Percentiles rank a stretch among this genome's conserved stretches.
Evolutionary conservation across 2,797 vertebrate genomes (phyloP).

Genomic region (Tokudaia tokunoshimensis): DNA sequence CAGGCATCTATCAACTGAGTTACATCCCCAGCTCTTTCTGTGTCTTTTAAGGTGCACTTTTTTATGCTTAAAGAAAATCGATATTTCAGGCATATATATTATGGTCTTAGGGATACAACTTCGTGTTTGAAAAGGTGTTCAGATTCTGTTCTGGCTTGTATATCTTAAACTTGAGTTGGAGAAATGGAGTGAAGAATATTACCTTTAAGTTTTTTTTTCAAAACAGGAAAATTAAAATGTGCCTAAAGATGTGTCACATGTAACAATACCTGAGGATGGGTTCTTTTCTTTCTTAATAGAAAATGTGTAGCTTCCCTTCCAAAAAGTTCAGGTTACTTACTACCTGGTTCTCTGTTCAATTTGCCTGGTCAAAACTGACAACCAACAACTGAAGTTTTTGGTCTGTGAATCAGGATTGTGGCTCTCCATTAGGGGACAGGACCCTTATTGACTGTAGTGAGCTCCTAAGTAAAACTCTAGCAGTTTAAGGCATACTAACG

Average conservation of each 20-base stretch:
- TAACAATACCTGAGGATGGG: not conserved
- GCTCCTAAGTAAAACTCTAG: slow-evolving; percentile 7
- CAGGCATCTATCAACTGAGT: not conserved
- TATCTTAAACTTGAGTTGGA: slow-evolving; percentile 40
- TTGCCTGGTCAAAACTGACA: not conserved
- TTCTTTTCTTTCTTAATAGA: slow-evolving; percentile 4
- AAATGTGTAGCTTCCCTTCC: slow-evolving; percentile 17
- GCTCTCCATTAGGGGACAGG: not conserved
- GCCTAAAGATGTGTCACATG: not conserved
- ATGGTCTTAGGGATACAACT: slow-evolving; percentile 11
- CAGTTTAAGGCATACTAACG: not conserved
- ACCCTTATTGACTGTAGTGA: not conserved
- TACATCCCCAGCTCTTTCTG: not conserved
- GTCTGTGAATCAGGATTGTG: not conserved
- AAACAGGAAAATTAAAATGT: slow-evolving; percentile 61
- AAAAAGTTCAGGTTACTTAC: slow-evolving; percentile 38
- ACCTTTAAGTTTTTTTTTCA: not conserved
- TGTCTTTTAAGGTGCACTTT: slow-evolving; percentile 22
- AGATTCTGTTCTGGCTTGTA: slow-evolving; percentile 50
- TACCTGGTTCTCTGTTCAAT: slow-evolving; percentile 6
- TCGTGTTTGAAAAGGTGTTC: not conserved
- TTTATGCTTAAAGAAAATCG: not conserved
- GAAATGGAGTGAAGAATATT: slow-evolving; percentile 41
- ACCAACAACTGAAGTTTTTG: slow-evolving; percentile 57
- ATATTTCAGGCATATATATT: not conserved